Evolutionary conservation across 2,888 invertebrate genomes (phyloP), one percentile per base, ranked within the genome.

Genomic region (Drosophila hawaiiensis): DNA sequence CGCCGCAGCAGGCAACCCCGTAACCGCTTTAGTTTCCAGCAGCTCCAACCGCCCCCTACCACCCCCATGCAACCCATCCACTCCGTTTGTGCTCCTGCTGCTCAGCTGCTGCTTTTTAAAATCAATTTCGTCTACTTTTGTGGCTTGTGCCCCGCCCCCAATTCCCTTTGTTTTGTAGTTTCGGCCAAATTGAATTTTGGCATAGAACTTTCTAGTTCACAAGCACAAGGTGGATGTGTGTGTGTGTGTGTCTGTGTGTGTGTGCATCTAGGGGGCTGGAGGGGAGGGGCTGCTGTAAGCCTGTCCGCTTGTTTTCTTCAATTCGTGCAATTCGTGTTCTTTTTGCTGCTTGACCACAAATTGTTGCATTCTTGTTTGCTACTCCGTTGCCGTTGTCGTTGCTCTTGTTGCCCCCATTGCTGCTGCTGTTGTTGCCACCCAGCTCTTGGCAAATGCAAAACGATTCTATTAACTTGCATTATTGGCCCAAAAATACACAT

Each of bases 61-160:
- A 16, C 16, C 16, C 35, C 16, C 10, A 10, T 33, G 1, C 33
- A 35, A 16, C 35, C 35, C 35, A 35, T 35, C 35, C 35, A 35
- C 16, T 35, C 35, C 14, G 16, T 14, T 35, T 35, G 35, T 35
- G 35, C 25, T 47, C 0, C 47, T 47, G 47, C 16, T 47, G 25
- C 47, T 47, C 79, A 69, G 71, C 70, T 72, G 62, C 80, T 64
- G 83, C 85, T 90, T 85, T 85, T 90, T 86, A 89, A 85, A 85
- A 85, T 85, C 91, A 85, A 85, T 85, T 90, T 89, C 85, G 73
- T 90, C 91, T 85, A 89, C 85, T 85, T 89, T 84, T 73, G 74
- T 82, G 78, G 68, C 64, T 53, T 58, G 56, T 31, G 55, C 28
- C n/a, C 28, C 49, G 35, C 60, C 75, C 80, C 14, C 22, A 39